These are phyloP conservation scores for Brachycybe producta DNA, from an alignment of 2,888 invertebrate species.

Conservation along the genomic window DNA sequence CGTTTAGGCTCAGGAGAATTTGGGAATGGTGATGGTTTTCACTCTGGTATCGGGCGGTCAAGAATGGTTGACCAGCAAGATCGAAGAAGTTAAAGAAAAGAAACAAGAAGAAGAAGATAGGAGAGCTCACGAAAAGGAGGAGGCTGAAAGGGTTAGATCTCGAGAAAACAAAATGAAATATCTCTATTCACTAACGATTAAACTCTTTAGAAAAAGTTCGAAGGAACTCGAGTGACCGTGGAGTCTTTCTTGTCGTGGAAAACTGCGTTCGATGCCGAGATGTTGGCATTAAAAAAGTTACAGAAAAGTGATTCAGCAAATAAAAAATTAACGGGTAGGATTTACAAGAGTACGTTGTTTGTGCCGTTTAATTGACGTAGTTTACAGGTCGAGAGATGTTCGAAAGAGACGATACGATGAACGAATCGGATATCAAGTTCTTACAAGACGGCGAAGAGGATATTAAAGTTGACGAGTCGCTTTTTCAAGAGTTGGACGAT, in stretches of 20 bases:
- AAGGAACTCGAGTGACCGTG: conserved; percentile 87
- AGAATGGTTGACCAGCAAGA: conserved; percentile 78
- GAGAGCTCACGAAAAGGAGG: conserved; percentile 61
- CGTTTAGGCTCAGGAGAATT: conserved; percentile 63
- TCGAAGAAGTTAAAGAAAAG: conserved; percentile 60
- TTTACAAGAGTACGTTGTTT: background rate
- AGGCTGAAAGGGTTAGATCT: conserved; percentile 61
- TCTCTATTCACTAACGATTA: background rate
- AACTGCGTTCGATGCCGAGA: conserved; percentile 77
- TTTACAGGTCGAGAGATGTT: conserved; percentile 73
- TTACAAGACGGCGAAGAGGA: conserved; percentile 67
- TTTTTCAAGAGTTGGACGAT: conserved; percentile 74
- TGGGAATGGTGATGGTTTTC: conserved; percentile 97
- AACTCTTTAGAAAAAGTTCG: conserved; percentile 66
- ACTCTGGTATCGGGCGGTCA: conserved; percentile 84
- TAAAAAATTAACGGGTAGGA: conserved; percentile 58
- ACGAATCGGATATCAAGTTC: conserved; percentile 93
- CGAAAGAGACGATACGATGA: conserved; percentile 78
- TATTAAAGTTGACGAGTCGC: conserved; percentile 83
- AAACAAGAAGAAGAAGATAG: conserved; percentile 55
- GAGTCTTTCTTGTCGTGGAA: conserved; percentile 95
- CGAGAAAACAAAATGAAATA: background rate
- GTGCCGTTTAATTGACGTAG: too few species aligned
- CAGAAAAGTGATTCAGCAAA: conserved; percentile 42
- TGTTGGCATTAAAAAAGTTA: conserved; percentile 47